Conservation (phyloP, 1,140 invertebrate genomes). For the Sinella curviseta region DNA sequence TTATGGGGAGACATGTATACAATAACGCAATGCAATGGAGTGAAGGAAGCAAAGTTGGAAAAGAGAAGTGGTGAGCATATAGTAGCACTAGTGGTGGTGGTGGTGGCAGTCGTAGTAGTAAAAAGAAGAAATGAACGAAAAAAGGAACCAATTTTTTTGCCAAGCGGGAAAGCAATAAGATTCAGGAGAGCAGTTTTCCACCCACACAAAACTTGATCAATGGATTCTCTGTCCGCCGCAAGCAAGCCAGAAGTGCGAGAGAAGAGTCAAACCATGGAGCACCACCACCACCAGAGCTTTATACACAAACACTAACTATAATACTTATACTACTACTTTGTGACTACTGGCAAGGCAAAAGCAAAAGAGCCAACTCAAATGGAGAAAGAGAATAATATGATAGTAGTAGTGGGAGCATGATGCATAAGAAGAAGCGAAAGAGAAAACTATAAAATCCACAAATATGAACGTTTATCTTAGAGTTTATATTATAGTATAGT, state of each 20-base stretch:
- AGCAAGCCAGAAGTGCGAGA: conserved; percentile 18
- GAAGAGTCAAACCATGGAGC: not conserved
- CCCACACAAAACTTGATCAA: conserved; percentile 29
- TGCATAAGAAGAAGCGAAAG: not conserved
- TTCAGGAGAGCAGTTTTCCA: conserved; percentile 20
- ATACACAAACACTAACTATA: not conserved
- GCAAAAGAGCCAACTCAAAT: not conserved
- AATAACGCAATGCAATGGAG: too few species aligned
- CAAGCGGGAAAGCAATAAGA: conserved; percentile 23
- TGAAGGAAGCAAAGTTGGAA: too few species aligned
- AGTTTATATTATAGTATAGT: too few species aligned
- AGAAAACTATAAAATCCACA: not conserved
- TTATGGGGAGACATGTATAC: too few species aligned
- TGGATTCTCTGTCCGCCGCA: conserved; percentile 26
- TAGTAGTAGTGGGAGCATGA: not conserved
- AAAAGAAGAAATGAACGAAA: not conserved
- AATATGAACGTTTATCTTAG: not conserved
- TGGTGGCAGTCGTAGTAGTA: not conserved
- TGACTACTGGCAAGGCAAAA: not conserved
- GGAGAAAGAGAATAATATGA: not conserved
- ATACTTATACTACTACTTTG: not conserved
- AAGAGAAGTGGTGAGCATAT: too few species aligned
- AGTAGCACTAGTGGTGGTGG: not conserved
- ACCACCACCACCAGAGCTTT: not conserved
- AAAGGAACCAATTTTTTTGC: not conserved